These are phyloP conservation scores for Dasypus novemcinctus DNA, from an alignment of 2,113 vertebrate genomes.

Conservation along the genomic window DNA sequence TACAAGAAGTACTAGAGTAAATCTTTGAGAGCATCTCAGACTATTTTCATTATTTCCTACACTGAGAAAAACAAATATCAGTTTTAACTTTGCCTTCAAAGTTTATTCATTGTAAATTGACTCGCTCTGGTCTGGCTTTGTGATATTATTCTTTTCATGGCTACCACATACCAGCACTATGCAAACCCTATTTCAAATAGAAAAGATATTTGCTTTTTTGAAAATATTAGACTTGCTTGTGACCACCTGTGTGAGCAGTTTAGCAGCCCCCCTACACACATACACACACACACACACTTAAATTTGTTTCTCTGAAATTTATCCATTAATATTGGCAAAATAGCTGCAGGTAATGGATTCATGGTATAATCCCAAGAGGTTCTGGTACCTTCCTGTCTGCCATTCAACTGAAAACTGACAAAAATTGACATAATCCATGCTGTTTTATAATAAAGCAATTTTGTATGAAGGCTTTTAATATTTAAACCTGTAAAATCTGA, in stretches of 20 bases:
- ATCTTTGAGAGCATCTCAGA: conserved; percentile 13
- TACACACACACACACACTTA: neutral
- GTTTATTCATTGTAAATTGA: conserved; percentile 26
- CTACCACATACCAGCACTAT: neutral
- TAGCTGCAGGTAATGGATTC: neutral
- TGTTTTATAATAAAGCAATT: conserved; percentile 32
- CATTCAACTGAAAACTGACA: conserved; percentile 17
- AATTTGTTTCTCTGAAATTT: neutral
- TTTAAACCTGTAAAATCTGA: conserved; percentile 29
- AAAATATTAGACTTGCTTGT: neutral
- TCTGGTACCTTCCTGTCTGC: neutral
- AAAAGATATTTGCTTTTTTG: neutral
- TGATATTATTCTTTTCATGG: neutral
- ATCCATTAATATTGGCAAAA: neutral
- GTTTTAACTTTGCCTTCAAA: neutral
- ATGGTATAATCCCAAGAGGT: neutral
- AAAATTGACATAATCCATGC: neutral
- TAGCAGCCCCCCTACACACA: neutral
- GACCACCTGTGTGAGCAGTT: neutral
- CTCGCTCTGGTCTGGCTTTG: neutral
- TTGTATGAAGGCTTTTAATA: conserved; percentile 42
- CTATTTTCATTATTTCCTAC: conserved; percentile 27
- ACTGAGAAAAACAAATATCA: conserved; percentile 39
- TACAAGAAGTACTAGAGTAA: neutral
- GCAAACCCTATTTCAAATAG: neutral